Conservation (phyloP, 2,797 vertebrate genomes). For the Triplophysa yarkandensis region DNA sequence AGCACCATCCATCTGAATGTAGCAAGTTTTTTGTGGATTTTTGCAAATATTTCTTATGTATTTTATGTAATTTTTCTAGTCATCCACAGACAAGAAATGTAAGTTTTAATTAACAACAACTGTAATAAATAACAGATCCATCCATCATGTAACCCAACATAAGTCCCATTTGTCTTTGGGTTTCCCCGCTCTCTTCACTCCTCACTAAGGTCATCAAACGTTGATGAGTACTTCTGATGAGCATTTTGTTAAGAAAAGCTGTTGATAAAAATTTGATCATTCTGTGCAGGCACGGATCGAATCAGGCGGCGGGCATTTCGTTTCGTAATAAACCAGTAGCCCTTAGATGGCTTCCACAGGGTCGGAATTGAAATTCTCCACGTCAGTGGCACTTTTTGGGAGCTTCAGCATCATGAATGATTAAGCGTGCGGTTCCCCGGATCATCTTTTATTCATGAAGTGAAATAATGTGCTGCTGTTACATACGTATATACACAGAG, state of each 20-base stretch:
- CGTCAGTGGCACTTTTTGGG: slow-evolving; percentile 81
- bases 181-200: slow-evolving; percentile 17
- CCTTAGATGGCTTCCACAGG: slow-evolving; percentile 79
- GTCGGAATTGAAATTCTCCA: slow-evolving; percentile 85
- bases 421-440: slow-evolving; percentile 75
- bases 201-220: slow-evolving; percentile 48
- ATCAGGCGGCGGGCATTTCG: slow-evolving; percentile 68
- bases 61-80: too few relatives aligned
- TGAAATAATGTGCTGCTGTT: slow-evolving; percentile 77
- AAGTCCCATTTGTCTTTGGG: not conserved
- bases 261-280: slow-evolving; percentile 52
- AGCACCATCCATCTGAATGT: not conserved
- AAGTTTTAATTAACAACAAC: not conserved
- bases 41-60: too few relatives aligned
- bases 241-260: slow-evolving; percentile 51
- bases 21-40: too few relatives aligned
- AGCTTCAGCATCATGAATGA: slow-evolving; percentile 85
- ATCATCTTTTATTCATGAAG: slow-evolving; percentile 89
- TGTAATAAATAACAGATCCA: not conserved
- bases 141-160: not conserved
- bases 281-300: slow-evolving; percentile 6
- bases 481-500: slow-evolving; percentile 26
- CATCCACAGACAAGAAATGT: not conserved
- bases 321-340: slow-evolving; percentile 78
- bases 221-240: slow-evolving; percentile 45